These are phyloP conservation scores for Centropyge bicolor DNA, from an alignment of 2,797 vertebrate species.

Conservation along the genomic window DNA sequence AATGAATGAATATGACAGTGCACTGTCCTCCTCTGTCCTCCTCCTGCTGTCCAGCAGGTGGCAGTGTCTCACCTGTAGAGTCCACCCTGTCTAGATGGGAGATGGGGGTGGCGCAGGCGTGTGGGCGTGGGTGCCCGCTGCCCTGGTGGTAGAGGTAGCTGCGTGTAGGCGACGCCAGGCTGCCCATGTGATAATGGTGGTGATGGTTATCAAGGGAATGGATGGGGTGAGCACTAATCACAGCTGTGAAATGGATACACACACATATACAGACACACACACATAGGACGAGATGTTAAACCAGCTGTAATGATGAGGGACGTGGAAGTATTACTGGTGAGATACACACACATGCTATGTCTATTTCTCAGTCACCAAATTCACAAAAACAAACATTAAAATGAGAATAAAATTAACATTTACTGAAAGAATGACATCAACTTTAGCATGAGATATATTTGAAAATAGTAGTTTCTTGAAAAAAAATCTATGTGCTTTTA, in stretches of 20 bases:
- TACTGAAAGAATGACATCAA: conserved; percentile 41
- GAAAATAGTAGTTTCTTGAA: background rate
- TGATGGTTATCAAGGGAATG: conserved; percentile 99
- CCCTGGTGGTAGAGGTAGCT: conserved; percentile 94
- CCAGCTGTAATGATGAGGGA: conserved; percentile 42
- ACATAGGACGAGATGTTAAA: conserved; percentile 65
- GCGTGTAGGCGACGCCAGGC: conserved; percentile 94
- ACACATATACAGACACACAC: conserved; percentile 62
- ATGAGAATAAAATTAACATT: background rate
- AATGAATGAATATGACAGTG: conserved; percentile 39
- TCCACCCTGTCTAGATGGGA: conserved; percentile 96
- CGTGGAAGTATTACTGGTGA: conserved; percentile 10
- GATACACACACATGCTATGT: conserved; percentile 40
- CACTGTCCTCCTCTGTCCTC: background rate
- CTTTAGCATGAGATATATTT: conserved; percentile 1
- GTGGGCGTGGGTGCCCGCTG: conserved; percentile 82
- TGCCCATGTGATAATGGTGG: conserved; percentile 99
- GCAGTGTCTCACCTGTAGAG: conserved; percentile 94
- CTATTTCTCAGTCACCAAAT: conserved; percentile 2
- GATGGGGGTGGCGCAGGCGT: conserved; percentile 90
- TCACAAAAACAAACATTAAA: background rate
- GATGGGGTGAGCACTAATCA: conserved; percentile 99
- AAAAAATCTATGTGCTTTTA: background rate
- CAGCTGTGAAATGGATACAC: conserved; percentile 93
- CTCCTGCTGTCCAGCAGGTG: conserved; percentile 58